Percentiles rank a stretch among this genome's conserved stretches.
Evolutionary conservation across 2,113 vertebrate species (phyloP).

Genomic region (Tychaedon coryphoeus): DNA sequence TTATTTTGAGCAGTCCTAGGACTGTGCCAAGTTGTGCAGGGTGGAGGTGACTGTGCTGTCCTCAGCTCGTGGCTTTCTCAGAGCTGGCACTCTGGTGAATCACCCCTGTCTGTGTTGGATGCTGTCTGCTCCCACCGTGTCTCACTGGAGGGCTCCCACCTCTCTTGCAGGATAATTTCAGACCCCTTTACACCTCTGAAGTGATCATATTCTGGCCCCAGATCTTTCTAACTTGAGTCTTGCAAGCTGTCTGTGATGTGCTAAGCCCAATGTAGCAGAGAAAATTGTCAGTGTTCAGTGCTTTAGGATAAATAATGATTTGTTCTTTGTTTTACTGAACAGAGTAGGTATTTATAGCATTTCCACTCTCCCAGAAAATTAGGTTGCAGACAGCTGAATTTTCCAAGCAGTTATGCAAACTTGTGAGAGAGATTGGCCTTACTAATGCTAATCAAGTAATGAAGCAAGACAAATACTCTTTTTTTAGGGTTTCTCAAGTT

Average conservation of each 20-base stretch:
- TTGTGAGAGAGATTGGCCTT: neutral
- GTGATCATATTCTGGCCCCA: neutral
- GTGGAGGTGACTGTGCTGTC: neutral
- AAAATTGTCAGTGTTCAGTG: neutral
- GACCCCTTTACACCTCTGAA: neutral
- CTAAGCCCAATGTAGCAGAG: neutral
- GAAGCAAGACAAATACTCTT: neutral
- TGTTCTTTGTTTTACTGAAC: neutral
- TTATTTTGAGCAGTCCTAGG: neutral
- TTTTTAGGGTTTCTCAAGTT: neutral
- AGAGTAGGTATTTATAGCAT: neutral
- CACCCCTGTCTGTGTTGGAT: rapidly evolving
- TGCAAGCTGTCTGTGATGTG: neutral
- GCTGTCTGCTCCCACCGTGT: neutral
- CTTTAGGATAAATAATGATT: neutral
- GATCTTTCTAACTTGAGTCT: neutral
- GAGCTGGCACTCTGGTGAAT: neutral
- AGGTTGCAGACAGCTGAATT: neutral
- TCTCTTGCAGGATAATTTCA: neutral
- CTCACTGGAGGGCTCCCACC: neutral
- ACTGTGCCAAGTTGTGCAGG: rapidly evolving
- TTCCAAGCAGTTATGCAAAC: neutral
- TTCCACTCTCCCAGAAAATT: slow-evolving; percentile 16
- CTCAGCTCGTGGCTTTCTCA: neutral
- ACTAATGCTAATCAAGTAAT: neutral